Evolutionary conservation across 2,797 vertebrate species (phyloP).

Genomic region (Hozukius guyotensis): DNA sequence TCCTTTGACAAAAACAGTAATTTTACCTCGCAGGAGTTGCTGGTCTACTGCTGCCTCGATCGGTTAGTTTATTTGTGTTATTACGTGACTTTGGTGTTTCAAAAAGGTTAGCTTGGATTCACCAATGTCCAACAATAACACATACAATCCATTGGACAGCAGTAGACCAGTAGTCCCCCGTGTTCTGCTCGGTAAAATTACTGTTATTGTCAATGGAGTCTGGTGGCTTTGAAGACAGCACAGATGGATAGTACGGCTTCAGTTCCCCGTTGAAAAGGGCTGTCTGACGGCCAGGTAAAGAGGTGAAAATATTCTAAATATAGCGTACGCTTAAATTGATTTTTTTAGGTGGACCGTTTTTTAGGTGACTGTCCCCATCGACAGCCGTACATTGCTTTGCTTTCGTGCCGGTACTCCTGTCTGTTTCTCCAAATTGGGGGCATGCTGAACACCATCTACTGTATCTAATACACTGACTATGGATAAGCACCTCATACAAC

Average conservation of each 20-base stretch:
- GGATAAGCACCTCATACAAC: background rate
- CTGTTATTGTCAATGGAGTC: background rate
- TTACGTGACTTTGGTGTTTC: background rate
- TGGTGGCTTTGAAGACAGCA: background rate
- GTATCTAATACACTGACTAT: background rate
- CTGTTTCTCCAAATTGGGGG: too few species aligned
- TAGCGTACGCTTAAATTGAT: fast-evolving
- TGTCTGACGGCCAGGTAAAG: too few species aligned
- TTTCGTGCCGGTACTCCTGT: background rate
- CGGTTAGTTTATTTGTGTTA: background rate
- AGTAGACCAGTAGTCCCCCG: background rate
- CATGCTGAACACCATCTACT: background rate
- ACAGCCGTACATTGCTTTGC: too few species aligned
- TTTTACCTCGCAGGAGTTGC: fast-evolving
- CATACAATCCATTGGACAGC: background rate
- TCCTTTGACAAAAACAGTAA: too few species aligned
- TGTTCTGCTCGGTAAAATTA: background rate
- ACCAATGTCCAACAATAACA: background rate
- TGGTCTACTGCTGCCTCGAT: background rate
- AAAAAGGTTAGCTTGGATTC: background rate
- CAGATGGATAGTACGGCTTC: background rate
- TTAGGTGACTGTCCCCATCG: too few species aligned
- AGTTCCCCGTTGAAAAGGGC: background rate
- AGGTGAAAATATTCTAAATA: too few species aligned
- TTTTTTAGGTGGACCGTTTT: too few species aligned